phyloP scores from a whole-genome alignment of 2,797 vertebrate species.

The Esox lucius region DNA sequence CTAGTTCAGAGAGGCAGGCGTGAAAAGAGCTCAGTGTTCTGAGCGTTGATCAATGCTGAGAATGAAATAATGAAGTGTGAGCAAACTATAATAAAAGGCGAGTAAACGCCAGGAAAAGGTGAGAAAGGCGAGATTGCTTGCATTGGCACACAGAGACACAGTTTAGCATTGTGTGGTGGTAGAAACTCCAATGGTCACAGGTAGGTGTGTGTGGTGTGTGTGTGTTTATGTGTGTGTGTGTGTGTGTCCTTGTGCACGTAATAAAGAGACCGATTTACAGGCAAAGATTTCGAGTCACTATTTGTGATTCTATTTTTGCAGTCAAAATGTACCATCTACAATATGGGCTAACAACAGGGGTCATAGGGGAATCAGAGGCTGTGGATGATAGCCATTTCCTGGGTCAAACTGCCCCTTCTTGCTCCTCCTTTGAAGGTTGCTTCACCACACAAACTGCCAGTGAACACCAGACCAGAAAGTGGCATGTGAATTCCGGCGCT shows the following conservation, averaged over 20 bases:
- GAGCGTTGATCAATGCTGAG: too few species aligned
- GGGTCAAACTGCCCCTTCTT: neutral
- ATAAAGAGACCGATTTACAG: too few species aligned
- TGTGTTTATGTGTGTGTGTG: too few species aligned
- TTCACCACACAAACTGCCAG: neutral
- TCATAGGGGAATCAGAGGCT: neutral
- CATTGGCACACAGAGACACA: neutral
- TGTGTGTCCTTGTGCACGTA: neutral
- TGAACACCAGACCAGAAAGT: neutral
- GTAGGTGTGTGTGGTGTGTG: neutral
- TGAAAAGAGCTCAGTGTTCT: too few species aligned
- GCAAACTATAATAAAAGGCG: too few species aligned
- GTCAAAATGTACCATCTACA: neutral
- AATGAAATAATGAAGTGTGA: too few species aligned
- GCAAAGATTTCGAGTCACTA: neutral
- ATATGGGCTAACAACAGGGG: neutral
- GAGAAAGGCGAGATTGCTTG: too few species aligned
- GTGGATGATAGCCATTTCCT: neutral
- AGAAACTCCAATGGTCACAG: neutral
- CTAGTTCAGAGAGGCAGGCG: too few species aligned
- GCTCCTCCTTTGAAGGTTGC: neutral
- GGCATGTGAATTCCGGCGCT: neutral
- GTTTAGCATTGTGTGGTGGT: neutral
- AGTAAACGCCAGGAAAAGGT: too few species aligned
- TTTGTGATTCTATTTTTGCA: neutral